Conservation (phyloP, 2,888 invertebrate species). For the Malthinus flaveolus region DNA sequence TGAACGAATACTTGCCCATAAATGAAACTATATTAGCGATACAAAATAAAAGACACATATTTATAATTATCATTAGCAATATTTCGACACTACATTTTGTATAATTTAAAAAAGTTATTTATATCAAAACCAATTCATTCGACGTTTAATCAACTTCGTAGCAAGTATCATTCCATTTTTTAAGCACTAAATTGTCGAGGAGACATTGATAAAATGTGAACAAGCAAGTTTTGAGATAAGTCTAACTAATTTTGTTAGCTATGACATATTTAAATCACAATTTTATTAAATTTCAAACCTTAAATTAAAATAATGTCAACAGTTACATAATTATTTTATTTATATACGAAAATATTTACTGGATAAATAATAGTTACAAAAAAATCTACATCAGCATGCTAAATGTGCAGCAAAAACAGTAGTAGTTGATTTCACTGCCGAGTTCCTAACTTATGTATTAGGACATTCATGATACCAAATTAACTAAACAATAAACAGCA, state of each 20-base stretch:
- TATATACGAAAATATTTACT: constrained; percentile 34
- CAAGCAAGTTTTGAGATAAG: constrained; percentile 11
- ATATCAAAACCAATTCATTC: too few species aligned
- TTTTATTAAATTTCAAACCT: constrained; percentile 22
- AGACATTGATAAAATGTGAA: constrained; percentile 12
- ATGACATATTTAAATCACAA: constrained; percentile 25
- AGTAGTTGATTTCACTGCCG: constrained; percentile 32
- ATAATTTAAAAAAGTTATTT: constrained; percentile 18
- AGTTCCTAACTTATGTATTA: constrained; percentile 34
- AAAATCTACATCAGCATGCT: constrained; percentile 32
- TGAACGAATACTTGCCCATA: not conserved
- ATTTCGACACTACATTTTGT: constrained; percentile 20
- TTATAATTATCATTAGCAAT: too few species aligned
- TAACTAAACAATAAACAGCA: constrained; percentile 36
- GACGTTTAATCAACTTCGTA: too few species aligned
- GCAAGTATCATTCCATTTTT: too few species aligned
- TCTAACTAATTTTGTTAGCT: constrained; percentile 15
- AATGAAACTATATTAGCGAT: not conserved
- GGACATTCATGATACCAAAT: constrained; percentile 37
- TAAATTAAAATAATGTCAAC: constrained; percentile 29
- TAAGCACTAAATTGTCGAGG: not conserved
- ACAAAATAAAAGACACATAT: too few species aligned
- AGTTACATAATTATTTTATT: constrained; percentile 33
- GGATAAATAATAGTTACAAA: constrained; percentile 33
- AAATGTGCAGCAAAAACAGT: constrained; percentile 34